Evolutionary conservation across 1,140 invertebrate genomes (phyloP), one percentile per base, ranked within the genome.

Genomic region (Aphaenogaster ashmeadi): DNA sequence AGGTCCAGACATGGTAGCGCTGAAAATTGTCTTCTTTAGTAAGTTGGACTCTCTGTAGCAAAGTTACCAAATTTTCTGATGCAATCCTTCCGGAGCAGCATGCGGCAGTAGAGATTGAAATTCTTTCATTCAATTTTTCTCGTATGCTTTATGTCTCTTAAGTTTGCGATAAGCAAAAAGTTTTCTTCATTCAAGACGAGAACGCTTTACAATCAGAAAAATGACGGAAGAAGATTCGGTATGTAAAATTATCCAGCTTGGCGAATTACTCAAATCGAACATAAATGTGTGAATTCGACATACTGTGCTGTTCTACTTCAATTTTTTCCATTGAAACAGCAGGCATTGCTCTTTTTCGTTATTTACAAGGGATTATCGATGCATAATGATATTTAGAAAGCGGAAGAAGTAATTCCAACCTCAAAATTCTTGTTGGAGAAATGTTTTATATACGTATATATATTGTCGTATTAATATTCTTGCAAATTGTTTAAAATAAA

Each of bases 181-280:
- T 33, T 60, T 83, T 83, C 21, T 83, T 83, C 13, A 50, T 74
- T 64, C 58, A 21, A 9, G 41, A n/a, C 50, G 58, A 27, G 50
- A 13, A 41, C 33, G 13, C 11, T 66, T 3, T n/a, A 41, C 33
- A 74, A 56, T 27, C 64, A 9, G 9, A 15, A 84, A 79, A 88
- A 91, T 91, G 90, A 90, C 90, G 27, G 90, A 91, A 54, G 90
- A 91, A 41, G 90, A 91, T 52, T 90, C 90, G 90, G 90, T 91
- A 90, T 5, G 90, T 87, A 90, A 75, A 41, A 27, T 27, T 27
- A 41, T 67, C 21, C 64, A 21, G 2, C 1, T 62, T 15, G 54
- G 54, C 18, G n/a, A 47, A 67, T 86, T 13, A 38, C 15, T 36
- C 13, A 54, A 69, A 3, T 56, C 8, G 47, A 78, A 58, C 62